Evolutionary conservation across 2,888 invertebrate genomes (phyloP), one percentile per base, ranked within the genome.

Genomic region (Mythimna vitellina): DNA sequence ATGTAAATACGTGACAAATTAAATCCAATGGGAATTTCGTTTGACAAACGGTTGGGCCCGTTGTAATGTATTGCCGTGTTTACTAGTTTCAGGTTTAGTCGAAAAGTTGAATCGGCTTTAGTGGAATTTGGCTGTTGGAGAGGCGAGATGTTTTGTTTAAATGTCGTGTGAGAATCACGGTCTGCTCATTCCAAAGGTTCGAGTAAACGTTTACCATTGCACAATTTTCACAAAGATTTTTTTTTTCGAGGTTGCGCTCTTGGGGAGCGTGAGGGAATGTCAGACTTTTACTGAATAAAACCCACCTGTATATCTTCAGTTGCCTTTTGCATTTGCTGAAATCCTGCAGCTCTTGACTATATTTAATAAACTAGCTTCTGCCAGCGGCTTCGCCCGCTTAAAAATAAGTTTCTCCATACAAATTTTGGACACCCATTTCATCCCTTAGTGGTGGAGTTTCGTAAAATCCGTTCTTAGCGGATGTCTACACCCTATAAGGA

Each of bases 1-100:
- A 96, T 95, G 95, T 95, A 95, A 96, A 96, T 96, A 95, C 94
- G 90, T 93, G 94, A 96, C 95, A 95, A 96, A 95, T 95, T 96
- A 96, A 96, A 95, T 95, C 95, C 95, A 88, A 93, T 92, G 93
- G 94, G 95, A 93, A 92, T 94, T 94, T 92, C 92, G 92, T 93
- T 95, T 94, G 95, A 95, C 93, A 95, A 94, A 93, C 92, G 94
- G 89, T 90, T 89, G 89, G 89, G 90, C 88, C 87, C 89, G 87
- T 88, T 88, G 91, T 93, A 83, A 87, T 90, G 78, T 89, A 90
- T 89, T 86, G 87, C 87, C 80, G 70, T 88, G 86, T 89, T 89
- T 88, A 85, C 80, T 89, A 89, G 88, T 91, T 86, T 82, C 76
- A 79, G 85, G 83, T 83, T 75, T 65, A 73, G 80, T 74, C 68